Base-by-base conservation (phyloP, 1,140 invertebrate genomes). In the Megalonaias nervosa region DNA sequence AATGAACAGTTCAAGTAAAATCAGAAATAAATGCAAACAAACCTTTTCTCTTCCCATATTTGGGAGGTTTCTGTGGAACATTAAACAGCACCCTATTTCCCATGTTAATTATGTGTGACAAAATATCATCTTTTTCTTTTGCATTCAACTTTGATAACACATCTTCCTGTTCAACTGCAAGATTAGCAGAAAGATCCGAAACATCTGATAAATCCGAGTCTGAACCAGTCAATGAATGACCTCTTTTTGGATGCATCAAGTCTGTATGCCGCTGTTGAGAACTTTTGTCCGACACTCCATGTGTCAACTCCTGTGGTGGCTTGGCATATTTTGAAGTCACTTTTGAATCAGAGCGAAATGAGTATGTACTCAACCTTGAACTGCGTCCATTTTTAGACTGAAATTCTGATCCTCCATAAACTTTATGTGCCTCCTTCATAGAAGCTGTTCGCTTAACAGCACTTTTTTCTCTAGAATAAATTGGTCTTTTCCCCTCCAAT, bases 31-130 rank as follows among this genome's bases (percentile, higher is more conserved):
- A 48, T 48, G 1, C 48, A 21, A 58, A 82, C 78, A 79, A 79
- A 88, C 85, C 80, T 75, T 82, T 86, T 80, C 84, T 86, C 65
- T 81, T 81, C 60, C 85, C 85, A 75, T 86, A 86, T 82, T 68
- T 80, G 12, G 86, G 86, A 21, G 84, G 81, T 78, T 86, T 88
- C 79, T 85, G 85, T 5, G 80, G 77, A 26, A 82, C 72, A 69
- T 65, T 82, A 57, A 87, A 75, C 38, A 83, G 55, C 19, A 85
- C 82, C 17, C 84, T 73, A 73, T 86, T 81, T 16, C 84, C 85
- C 58, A 81, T 59, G 26, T 84, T 75, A 17, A 88, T 75, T 72
- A 84, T 79, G 1, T 83, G 66, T 16, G 70, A 59, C 62, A 87
- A 59, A 48, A 86, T 64, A 31, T 76, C 68, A 64, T 88, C 86